phyloP scores from a whole-genome alignment of 2,113 vertebrate genomes.

The Parotia lawesii region DNA sequence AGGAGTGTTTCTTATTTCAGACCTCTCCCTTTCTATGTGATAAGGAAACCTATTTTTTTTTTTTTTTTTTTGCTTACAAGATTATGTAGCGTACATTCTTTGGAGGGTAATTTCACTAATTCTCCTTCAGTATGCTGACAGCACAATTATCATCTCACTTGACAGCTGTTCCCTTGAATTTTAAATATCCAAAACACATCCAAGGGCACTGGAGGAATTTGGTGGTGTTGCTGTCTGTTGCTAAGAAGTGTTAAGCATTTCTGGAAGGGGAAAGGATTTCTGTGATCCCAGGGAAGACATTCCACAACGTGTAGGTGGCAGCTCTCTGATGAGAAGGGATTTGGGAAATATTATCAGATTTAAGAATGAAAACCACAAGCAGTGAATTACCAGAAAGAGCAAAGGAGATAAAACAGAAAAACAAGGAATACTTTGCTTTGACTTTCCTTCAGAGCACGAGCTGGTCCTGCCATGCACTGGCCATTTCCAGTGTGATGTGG shows the following conservation, averaged over 20 bases:
- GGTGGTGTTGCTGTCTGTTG: background rate
- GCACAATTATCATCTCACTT: slow-evolving; percentile 28
- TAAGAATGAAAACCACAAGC: background rate
- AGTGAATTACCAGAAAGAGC: background rate
- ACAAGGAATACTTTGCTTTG: background rate
- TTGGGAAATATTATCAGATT: background rate
- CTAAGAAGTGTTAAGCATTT: background rate
- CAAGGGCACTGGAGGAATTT: background rate
- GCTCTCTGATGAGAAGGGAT: background rate
- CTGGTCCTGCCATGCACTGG: background rate
- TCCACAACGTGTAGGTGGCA: background rate
- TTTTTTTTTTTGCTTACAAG: background rate
- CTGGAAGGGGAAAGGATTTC: background rate
- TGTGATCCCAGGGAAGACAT: background rate
- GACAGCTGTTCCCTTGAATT: slow-evolving; percentile 30
- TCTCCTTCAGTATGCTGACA: background rate
- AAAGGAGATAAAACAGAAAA: background rate
- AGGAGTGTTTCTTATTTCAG: background rate
- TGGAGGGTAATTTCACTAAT: slow-evolving; percentile 18
- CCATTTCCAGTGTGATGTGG: background rate
- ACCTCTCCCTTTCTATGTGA: background rate
- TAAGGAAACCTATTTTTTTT: background rate
- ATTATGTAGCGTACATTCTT: background rate
- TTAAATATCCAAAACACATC: slow-evolving; percentile 13
- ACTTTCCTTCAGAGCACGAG: accelerated